Conservation (phyloP, 2,113 vertebrate species). For the Sinocyclocheilus rhinocerous region DNA sequence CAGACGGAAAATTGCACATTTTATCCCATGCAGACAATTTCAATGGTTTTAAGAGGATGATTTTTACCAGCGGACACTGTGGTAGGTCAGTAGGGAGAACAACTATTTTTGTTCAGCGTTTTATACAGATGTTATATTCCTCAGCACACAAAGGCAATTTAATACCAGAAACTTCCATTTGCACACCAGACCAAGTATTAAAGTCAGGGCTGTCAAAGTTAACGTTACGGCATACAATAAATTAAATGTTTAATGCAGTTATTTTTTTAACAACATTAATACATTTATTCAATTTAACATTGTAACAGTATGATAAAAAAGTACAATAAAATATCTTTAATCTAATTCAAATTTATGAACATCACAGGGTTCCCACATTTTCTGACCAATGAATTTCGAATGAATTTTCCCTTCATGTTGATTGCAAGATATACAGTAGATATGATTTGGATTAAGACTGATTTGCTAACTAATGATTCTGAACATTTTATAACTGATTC, state of each 20-base stretch:
- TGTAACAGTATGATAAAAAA: background rate
- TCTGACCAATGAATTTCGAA: background rate
- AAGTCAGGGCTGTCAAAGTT: background rate
- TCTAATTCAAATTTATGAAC: background rate
- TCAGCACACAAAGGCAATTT: background rate
- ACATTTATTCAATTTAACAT: background rate
- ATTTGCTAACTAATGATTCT: background rate
- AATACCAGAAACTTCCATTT: background rate
- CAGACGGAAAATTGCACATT: constrained; percentile 19
- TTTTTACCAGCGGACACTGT: background rate
- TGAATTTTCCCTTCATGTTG: background rate
- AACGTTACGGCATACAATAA: background rate
- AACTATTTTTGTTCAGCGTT: background rate
- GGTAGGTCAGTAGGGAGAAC: constrained; percentile 20
- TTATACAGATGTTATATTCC: background rate
- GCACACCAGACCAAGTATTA: background rate
- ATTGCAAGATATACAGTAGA: background rate
- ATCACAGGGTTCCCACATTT: background rate
- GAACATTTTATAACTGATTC: background rate
- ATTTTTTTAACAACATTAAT: background rate
- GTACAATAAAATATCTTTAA: background rate
- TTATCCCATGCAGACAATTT: constrained; percentile 29
- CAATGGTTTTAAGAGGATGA: constrained; percentile 41
- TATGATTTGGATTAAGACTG: background rate
- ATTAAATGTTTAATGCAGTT: background rate